Conservation (phyloP, 2,888 invertebrate genomes). For the Dasysyrphus albostriatus region DNA sequence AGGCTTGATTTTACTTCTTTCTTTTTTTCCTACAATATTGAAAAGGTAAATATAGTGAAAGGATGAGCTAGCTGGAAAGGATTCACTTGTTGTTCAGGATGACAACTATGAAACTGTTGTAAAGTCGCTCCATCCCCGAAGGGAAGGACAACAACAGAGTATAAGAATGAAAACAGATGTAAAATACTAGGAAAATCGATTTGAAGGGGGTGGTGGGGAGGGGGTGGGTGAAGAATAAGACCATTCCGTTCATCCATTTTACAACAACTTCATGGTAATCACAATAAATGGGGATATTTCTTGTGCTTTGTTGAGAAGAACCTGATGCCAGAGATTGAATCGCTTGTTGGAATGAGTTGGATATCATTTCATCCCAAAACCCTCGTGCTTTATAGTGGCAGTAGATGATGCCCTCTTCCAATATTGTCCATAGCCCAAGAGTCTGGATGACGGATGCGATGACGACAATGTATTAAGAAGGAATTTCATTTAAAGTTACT, state of each 20-base stretch:
- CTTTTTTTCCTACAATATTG: neutral
- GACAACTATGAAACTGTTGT: conserved; percentile 57
- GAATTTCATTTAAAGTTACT: conserved; percentile 72
- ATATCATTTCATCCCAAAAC: neutral
- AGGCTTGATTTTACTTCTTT: conserved; percentile 8
- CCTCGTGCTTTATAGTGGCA: neutral
- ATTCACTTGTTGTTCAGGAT: conserved; percentile 47
- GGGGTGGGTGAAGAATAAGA: neutral
- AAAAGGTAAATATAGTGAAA: conserved; percentile 1
- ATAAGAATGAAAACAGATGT: conserved; percentile 44
- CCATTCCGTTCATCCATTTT: conserved; percentile 65
- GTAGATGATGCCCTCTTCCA: neutral
- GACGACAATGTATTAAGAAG: conserved; percentile 68
- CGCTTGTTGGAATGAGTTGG: conserved; percentile 24
- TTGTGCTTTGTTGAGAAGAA: conserved; percentile 57
- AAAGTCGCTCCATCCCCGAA: conserved; percentile 19
- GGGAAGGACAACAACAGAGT: neutral
- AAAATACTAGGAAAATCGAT: conserved; percentile 25
- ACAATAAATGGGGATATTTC: conserved; percentile 73
- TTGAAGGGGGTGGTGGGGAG: neutral
- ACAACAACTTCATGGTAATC: conserved; percentile 72
- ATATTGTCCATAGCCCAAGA: conserved; percentile 20
- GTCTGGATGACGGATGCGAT: conserved; percentile 64
- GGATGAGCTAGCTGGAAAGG: conserved; percentile 14
- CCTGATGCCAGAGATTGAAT: conserved; percentile 64